These are phyloP conservation scores for Sarotherodon lohbergeri DNA, from an alignment of 2,113 vertebrate species.

Conservation along the genomic window DNA sequence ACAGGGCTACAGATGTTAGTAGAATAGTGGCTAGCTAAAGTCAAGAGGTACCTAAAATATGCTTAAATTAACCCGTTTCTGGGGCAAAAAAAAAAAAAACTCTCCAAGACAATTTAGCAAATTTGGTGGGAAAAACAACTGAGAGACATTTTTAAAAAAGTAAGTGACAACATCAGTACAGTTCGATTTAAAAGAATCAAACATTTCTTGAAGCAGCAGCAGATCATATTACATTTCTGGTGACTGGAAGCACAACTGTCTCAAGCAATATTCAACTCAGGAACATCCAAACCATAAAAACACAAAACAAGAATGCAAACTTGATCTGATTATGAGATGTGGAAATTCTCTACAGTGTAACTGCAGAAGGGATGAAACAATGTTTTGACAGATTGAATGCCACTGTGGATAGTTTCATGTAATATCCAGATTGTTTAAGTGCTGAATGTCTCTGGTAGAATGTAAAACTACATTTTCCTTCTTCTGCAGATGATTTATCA, in stretches of 20 bases:
- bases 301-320: neutral
- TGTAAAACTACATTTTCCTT: neutral
- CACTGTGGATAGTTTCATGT: neutral
- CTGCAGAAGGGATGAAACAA: neutral
- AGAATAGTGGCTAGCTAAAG: neutral
- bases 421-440: neutral
- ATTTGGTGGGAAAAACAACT: neutral
- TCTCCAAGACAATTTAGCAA: neutral
- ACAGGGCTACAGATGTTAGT: neutral
- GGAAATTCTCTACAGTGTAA: neutral
- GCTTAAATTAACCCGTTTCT: neutral
- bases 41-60: neutral
- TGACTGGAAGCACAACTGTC: neutral
- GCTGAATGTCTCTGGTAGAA: neutral
- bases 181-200: neutral
- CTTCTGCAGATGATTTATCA: neutral
- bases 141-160: neutral
- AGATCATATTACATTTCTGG: neutral
- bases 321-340: neutral
- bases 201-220: fast-evolving
- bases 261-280: conserved; percentile 27
- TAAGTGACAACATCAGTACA: fast-evolving
- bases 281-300: neutral
- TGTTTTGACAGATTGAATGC: neutral
- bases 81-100: fast-evolving